Evolutionary conservation across 2,797 vertebrate genomes (phyloP).

Genomic region (Enteromius trimaculatus): DNA sequence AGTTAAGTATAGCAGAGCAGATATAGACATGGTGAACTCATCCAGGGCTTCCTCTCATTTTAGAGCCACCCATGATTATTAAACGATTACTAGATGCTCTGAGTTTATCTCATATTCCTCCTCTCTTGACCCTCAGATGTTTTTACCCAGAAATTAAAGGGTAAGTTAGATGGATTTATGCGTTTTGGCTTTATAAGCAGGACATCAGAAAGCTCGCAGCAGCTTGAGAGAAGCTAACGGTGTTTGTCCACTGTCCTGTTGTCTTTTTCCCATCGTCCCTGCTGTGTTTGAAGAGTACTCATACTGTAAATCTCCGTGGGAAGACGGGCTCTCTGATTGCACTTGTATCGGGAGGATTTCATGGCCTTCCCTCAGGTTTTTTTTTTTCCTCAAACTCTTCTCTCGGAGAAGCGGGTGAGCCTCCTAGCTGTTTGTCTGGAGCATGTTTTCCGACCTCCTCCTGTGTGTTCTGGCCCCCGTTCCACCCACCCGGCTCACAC

Average conservation of each 20-base stretch:
- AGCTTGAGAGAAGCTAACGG: conserved; percentile 7
- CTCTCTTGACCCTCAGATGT: neutral
- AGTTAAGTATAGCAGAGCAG: conserved; percentile 42
- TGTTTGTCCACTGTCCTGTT: conserved; percentile 68
- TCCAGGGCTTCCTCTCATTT: neutral
- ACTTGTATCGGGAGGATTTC: conserved; percentile 76
- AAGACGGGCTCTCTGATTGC: conserved; percentile 71
- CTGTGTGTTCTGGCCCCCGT: conserved; percentile 65
- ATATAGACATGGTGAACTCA: conserved; percentile 28
- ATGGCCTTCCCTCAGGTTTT: conserved; percentile 74
- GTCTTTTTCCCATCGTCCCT: conserved; percentile 65
- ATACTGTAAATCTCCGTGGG: conserved; percentile 84
- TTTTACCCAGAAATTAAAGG: conserved; percentile 8
- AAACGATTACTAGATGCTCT: neutral
- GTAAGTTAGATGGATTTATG: neutral
- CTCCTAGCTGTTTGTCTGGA: conserved; percentile 72
- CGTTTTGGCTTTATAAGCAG: neutral
- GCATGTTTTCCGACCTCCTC: conserved; percentile 70
- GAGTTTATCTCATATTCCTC: neutral
- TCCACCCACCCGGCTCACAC: conserved; percentile 55
- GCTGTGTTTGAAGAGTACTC: conserved; percentile 68
- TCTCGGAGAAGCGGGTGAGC: conserved; percentile 62
- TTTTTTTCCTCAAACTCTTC: conserved; percentile 66
- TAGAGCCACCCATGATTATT: conserved; percentile 6
- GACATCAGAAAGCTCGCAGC: neutral